These are phyloP conservation scores for Sprattus sprattus DNA, from an alignment of 2,113 vertebrate genomes.

Conservation along the genomic window DNA sequence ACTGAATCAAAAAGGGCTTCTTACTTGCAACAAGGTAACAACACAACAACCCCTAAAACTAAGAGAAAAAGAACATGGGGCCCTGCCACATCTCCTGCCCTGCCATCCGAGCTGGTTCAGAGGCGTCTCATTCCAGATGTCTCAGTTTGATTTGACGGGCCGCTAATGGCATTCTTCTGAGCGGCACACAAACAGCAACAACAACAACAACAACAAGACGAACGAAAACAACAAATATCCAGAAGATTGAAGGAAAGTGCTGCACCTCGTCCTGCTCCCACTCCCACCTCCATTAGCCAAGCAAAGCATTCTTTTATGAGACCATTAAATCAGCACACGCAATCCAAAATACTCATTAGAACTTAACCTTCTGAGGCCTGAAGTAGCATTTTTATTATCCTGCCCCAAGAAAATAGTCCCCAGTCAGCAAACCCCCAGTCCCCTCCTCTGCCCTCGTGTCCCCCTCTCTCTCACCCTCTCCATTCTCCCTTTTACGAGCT, in stretches of 20 bases:
- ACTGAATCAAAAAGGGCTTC: not conserved
- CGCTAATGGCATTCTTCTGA: not conserved
- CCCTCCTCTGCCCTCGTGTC: conserved; percentile 43
- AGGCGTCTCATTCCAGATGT: not conserved
- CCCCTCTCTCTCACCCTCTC: conserved; percentile 44
- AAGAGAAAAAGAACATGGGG: not conserved
- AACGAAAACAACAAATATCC: not conserved
- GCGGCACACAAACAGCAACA: not conserved
- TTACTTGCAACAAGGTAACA: too few species aligned
- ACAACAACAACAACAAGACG: not conserved
- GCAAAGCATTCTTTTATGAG: conserved; percentile 90
- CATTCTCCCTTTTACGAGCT: conserved; percentile 78
- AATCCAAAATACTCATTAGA: conserved; percentile 93
- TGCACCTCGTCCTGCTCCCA: not conserved
- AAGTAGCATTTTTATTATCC: conserved; percentile 91
- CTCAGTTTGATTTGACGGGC: not conserved
- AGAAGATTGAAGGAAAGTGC: not conserved
- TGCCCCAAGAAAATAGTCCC: conserved; percentile 82
- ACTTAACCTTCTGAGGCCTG: conserved; percentile 93
- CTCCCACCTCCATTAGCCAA: conserved; percentile 78
- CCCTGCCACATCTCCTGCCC: not conserved
- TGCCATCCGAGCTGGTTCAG: not conserved
- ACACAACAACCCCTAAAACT: not conserved
- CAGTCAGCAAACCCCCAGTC: conserved; percentile 77
- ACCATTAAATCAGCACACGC: conserved; percentile 87